A percentile compares a stretch with the other conserved stretches of the same genome.
Evolutionary conservation across 2,113 vertebrate species (phyloP).

Genomic region (Calcarius ornatus): DNA sequence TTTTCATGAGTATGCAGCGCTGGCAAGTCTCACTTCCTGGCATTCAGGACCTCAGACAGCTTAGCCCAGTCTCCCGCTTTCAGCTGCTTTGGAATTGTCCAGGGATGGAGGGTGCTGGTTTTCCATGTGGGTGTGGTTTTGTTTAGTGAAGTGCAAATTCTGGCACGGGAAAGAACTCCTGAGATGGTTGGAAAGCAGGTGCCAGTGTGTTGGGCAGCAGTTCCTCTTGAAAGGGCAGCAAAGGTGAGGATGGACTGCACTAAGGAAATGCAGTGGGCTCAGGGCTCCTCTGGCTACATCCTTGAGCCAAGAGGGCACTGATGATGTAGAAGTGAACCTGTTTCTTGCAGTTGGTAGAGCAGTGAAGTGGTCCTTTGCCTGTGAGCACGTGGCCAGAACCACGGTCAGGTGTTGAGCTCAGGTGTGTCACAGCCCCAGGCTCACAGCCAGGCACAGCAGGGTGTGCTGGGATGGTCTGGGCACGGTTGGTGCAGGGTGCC

Average conservation of each 20-base stretch:
- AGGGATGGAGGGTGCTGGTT: background rate
- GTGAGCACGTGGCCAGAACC: accelerated
- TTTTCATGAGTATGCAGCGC: constrained; percentile 12
- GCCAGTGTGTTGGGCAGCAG: background rate
- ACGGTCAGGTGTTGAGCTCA: background rate
- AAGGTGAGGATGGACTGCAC: background rate
- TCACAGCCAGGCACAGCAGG: background rate
- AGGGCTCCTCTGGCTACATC: background rate
- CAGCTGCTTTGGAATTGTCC: background rate
- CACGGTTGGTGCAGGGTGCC: accelerated
- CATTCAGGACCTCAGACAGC: constrained; percentile 58
- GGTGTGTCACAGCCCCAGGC: background rate
- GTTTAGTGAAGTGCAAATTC: background rate
- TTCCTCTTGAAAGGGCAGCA: background rate
- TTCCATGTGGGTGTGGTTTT: background rate
- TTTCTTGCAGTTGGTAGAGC: background rate
- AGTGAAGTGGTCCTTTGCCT: accelerated
- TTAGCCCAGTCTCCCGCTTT: background rate
- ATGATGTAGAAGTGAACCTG: accelerated
- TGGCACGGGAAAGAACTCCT: background rate
- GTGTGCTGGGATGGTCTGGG: accelerated
- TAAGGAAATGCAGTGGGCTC: background rate
- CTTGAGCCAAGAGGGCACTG: accelerated
- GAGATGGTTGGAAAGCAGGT: background rate
- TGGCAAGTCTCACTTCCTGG: constrained; percentile 64